Conservation (phyloP, 1,140 invertebrate genomes). For the Heliconius hewitsoni region DNA sequence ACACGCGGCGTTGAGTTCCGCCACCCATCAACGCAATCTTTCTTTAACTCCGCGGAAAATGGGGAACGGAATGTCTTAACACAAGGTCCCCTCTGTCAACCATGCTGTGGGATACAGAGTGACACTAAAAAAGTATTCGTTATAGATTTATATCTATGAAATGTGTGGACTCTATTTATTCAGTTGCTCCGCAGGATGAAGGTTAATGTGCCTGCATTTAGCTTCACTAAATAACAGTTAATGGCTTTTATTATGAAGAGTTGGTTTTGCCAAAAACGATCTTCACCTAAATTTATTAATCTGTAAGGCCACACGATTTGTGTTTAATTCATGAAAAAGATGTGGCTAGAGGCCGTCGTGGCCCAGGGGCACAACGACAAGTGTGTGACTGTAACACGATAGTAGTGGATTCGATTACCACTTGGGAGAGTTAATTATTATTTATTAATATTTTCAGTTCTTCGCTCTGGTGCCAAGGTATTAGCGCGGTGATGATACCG, state of each 20-base stretch:
- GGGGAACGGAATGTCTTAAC: not conserved
- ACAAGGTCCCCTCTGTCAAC: not conserved
- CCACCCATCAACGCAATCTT: not conserved
- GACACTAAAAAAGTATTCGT: not conserved
- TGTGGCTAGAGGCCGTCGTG: too few species aligned
- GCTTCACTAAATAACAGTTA: slow-evolving; percentile 19
- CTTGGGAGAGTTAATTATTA: too few species aligned
- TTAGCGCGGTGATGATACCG: too few species aligned
- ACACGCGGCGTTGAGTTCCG: not conserved
- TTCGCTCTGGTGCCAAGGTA: too few species aligned
- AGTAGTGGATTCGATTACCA: too few species aligned
- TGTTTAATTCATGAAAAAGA: not conserved
- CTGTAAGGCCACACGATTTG: not conserved
- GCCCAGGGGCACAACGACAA: too few species aligned
- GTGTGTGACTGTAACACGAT: too few species aligned
- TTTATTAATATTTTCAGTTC: too few species aligned
- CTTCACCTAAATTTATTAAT: slow-evolving; percentile 12
- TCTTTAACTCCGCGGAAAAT: too few species aligned
- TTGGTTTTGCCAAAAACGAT: slow-evolving; percentile 18
- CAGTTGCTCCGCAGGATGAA: slow-evolving; percentile 27
- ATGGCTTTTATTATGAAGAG: slow-evolving; percentile 12
- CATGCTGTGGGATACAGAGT: too few species aligned
- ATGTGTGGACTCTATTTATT: slow-evolving; percentile 24
- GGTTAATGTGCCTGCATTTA: slow-evolving; percentile 29
- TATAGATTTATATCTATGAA: slow-evolving; percentile 20